These are phyloP conservation scores for Neopipo cinnamomea DNA, from an alignment of 2,113 vertebrate species.

Conservation along the genomic window DNA sequence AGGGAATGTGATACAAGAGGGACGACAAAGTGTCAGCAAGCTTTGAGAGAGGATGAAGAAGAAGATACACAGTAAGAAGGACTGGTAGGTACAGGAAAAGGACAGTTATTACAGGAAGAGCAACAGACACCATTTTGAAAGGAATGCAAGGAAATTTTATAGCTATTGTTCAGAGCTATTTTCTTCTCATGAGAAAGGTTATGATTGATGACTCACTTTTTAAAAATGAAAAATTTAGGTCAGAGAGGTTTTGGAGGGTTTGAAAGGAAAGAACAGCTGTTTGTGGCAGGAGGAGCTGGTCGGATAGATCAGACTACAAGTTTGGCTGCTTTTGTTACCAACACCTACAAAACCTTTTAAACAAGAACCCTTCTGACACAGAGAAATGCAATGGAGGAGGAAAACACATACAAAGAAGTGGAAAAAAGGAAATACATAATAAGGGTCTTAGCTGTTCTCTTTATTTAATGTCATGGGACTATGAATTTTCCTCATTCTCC, in stretches of 20 bases:
- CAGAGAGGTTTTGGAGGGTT: conserved; percentile 8
- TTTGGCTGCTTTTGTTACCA: conserved; percentile 12
- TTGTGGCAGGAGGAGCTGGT: neutral
- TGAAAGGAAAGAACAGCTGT: conserved; percentile 38
- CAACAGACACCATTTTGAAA: neutral
- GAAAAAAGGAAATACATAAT: neutral
- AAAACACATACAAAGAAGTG: neutral
- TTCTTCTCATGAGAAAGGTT: neutral
- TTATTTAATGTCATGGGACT: neutral
- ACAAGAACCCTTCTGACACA: neutral
- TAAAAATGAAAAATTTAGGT: neutral
- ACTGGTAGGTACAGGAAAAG: neutral
- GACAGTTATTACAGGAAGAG: neutral
- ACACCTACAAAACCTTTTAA: neutral
- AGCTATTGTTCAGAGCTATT: neutral
- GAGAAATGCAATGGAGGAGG: neutral
- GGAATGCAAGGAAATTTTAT: neutral
- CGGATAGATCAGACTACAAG: neutral
- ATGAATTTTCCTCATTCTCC: neutral
- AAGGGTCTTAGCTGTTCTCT: neutral
- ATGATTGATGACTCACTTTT: conserved; percentile 13
- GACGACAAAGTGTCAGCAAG: neutral
- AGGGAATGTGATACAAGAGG: neutral
- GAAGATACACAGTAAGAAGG: neutral
- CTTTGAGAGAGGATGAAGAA: neutral